These are phyloP conservation scores for Contarinia nasturtii DNA, from an alignment of 1,140 invertebrate species.

Conservation along the genomic window DNA sequence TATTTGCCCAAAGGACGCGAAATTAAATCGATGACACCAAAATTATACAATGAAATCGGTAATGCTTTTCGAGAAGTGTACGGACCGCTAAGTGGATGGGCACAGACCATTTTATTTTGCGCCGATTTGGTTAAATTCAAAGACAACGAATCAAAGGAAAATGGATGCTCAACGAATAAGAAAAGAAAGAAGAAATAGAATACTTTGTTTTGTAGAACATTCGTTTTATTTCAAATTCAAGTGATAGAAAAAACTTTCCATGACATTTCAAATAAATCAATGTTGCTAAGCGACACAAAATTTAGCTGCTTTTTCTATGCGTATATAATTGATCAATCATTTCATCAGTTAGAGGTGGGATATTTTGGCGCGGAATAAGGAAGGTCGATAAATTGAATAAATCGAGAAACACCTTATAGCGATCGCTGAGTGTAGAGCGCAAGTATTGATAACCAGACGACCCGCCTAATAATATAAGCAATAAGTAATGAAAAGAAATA, in stretches of 20 bases:
- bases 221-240: too few relatives aligned
- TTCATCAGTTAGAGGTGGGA: conserved; percentile 55
- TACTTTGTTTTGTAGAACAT: too few relatives aligned
- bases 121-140: conserved; percentile 31
- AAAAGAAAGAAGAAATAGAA: too few relatives aligned
- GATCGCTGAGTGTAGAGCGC: conserved; percentile 86
- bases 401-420: conserved; percentile 97
- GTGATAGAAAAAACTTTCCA: too few relatives aligned
- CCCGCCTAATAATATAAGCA: too few relatives aligned
- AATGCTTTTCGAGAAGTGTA: conserved; percentile 62
- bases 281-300: too few relatives aligned
- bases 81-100: conserved; percentile 84
- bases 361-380: conserved; percentile 74
- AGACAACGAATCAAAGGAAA: not conserved
- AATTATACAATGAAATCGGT: conserved; percentile 70
- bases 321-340: not conserved
- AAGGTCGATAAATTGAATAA: conserved; percentile 95
- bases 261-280: too few relatives aligned
- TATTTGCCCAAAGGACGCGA: conserved; percentile 64
- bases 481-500: too few relatives aligned
- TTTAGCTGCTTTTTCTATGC: too few relatives aligned
- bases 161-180: too few relatives aligned
- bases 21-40: conserved; percentile 64
- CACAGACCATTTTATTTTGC: conserved; percentile 73
- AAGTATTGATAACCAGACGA: conserved; percentile 97